Base-by-base conservation (phyloP, 2,797 vertebrate genomes). In the Chromobotia macracanthus region DNA sequence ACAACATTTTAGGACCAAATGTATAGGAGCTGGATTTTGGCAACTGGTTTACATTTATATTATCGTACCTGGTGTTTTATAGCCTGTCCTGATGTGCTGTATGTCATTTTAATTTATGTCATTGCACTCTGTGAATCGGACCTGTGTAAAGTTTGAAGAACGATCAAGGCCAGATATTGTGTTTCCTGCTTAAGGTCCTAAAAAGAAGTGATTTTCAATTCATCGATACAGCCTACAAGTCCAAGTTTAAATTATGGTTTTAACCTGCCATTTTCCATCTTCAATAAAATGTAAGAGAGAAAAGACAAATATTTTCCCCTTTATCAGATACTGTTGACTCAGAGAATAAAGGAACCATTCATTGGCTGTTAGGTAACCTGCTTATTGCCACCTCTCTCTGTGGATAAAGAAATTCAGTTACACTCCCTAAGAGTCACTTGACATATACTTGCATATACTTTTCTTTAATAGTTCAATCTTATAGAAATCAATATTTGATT, bases 281-380 rank as follows among this genome's bases (percentile, higher is more conserved):
- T 63, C 13, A 18, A 63, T 63, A 50, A 38, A 64, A 51, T 1
- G 28, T 8, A 38, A 16, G 8, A 44, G 15, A 48, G 44, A 11
- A 15, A 73, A 50, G 41, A 13, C 18, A 46, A 63, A 55, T 25
- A 23, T 53, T 65, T 2, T 1, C 2, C 56, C 16, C 46, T 23
- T 31, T n/a, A 12, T 50, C 18, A 50, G 11, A 48, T 51, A 35
- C 28, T 63, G 60, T 63, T 63, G 28, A 63, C 60, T 25, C 44
- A 46, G 10, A 19, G 18, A 46, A 58, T 77, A 48, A 68, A 77
- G 48, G 75, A 21, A 31, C 12, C 23, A 2, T 68, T 77, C 51
- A 68, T 16, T 1, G 51, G 64, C 6, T 75, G 73, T 68, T 46
- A 19, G 31, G 61, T 44, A 66, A 81, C 28, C 19, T 67, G 50